Base-by-base conservation (phyloP, 1,140 invertebrate species). In the Thaumatotibia leucotreta region DNA sequence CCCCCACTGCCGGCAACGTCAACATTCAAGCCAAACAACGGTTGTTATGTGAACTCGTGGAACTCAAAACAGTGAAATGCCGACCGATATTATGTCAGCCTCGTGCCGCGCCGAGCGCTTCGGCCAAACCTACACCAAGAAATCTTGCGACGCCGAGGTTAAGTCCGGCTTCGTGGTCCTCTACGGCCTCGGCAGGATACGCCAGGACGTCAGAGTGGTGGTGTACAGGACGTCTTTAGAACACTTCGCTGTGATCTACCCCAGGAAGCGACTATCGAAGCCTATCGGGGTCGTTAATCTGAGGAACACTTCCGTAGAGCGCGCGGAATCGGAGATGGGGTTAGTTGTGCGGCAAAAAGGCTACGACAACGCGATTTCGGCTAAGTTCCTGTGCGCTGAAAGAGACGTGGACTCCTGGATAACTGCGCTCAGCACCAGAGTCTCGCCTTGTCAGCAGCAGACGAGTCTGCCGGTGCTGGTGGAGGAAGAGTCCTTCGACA, bases 191-290 rank as follows among this genome's bases (percentile, higher is more conserved):
- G 92, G 91, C 58, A 93, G 93, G 64, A 90, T 92, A 61, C 88
- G 92, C 2, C 93, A 94, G 80, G 90, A 92, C 67, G 93, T 94
- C 0, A 91, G 94, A 69, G 93, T 94, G 32, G 93, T 93, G 68
- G 93, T 94, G 6, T 95, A 95, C 79, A 91, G 93, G 33, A 94
- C 94, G 1, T 93, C 93, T 29, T 82, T 94, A 64, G 94, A 94
- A 73, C 94, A 95, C 73, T 95, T 95, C 76, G 93, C 93, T 0
- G 93, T 94, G 0, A 92, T 94, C 24, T 94, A 94, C 66, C 94
- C 94, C 1, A 93, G 94, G 77, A 94, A 94, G 77, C 93, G 94
- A 70, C 86, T 94, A 0, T 93, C 93, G 66, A 92, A 93, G 67
- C 92, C 94, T 0, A 80, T 94, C 11, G 93, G 93, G 0, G 93